Evolutionary conservation across 1,140 invertebrate genomes (phyloP).

Genomic region (Drosophila nebulosa): DNA sequence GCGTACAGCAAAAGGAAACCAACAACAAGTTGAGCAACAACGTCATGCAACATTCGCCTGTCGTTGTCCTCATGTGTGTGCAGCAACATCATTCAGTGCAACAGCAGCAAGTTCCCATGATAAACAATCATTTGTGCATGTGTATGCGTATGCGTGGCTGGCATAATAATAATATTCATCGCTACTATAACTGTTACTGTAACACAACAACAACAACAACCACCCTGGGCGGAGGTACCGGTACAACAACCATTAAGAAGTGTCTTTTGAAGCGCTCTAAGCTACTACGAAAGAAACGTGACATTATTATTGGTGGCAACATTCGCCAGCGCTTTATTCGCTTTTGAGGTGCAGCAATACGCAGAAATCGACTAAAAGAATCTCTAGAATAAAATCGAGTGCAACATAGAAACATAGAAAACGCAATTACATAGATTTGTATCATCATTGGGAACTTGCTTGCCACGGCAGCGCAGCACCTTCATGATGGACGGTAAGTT

Average conservation of each 20-base stretch:
- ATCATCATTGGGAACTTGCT: constrained; percentile 60
- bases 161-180: constrained; percentile 32
- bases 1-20: constrained; percentile 8
- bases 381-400: not conserved
- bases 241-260: constrained; percentile 13
- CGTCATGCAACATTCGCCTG: constrained; percentile 73
- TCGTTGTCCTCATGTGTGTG: constrained; percentile 64
- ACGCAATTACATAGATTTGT: constrained; percentile 21
- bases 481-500: constrained; percentile 67
- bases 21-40: constrained; percentile 28
- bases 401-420: too few relatives aligned
- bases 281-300: constrained; percentile 60
- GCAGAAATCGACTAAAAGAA: not conserved
- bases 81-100: constrained; percentile 73
- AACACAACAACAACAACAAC: constrained; percentile 5
- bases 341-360: constrained; percentile 39
- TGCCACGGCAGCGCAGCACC: constrained; percentile 43
- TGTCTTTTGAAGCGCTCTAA: constrained; percentile 54
- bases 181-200: constrained; percentile 24
- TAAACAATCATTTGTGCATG: constrained; percentile 63
- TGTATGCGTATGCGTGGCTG: constrained; percentile 73
- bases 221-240: constrained; percentile 14
- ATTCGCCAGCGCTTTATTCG: constrained; percentile 26
- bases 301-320: constrained; percentile 23
- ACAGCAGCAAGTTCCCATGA: constrained; percentile 72